phyloP scores from a whole-genome alignment of 2,888 invertebrate species.

The Himalopsyche anomala region DNA sequence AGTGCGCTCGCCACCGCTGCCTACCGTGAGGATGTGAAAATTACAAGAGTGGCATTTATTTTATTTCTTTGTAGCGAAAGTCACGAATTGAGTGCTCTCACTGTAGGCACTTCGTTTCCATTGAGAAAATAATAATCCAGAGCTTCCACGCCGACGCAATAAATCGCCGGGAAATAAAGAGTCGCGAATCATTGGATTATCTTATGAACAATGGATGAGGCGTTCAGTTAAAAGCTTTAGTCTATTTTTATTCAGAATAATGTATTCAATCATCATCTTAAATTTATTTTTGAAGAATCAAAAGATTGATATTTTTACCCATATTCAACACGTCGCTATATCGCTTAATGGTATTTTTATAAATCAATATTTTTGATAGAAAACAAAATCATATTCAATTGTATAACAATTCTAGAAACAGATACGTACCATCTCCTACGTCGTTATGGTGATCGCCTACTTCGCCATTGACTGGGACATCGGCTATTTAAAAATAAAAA shows the following conservation, averaged over 20 bases:
- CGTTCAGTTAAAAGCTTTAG: slow-evolving; percentile 49
- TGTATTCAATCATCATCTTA: background rate
- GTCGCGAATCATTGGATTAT: slow-evolving; percentile 54
- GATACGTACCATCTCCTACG: slow-evolving; percentile 50
- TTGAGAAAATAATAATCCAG: slow-evolving; percentile 52
- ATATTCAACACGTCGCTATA: too few relatives aligned
- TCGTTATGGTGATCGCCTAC: slow-evolving; percentile 62
- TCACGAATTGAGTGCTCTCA: slow-evolving; percentile 55
- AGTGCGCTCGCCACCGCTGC: slow-evolving; percentile 29
- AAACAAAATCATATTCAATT: too few relatives aligned
- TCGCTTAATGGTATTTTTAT: too few relatives aligned
- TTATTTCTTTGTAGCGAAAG: slow-evolving; percentile 45
- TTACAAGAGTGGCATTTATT: slow-evolving; percentile 54
- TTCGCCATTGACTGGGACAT: slow-evolving; percentile 74
- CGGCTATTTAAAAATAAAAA: slow-evolving; percentile 69
- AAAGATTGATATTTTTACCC: too few relatives aligned
- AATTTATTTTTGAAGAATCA: too few relatives aligned
- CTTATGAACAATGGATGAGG: slow-evolving; percentile 63
- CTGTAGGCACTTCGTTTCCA: slow-evolving; percentile 46
- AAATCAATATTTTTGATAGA: too few relatives aligned
- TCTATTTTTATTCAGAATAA: slow-evolving; percentile 43
- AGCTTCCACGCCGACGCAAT: slow-evolving; percentile 44
- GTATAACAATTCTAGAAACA: too few relatives aligned
- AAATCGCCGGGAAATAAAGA: slow-evolving; percentile 53
- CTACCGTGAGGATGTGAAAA: slow-evolving; percentile 29